Conservation (phyloP, 2,113 vertebrate genomes). For the Otis tarda region DNA sequence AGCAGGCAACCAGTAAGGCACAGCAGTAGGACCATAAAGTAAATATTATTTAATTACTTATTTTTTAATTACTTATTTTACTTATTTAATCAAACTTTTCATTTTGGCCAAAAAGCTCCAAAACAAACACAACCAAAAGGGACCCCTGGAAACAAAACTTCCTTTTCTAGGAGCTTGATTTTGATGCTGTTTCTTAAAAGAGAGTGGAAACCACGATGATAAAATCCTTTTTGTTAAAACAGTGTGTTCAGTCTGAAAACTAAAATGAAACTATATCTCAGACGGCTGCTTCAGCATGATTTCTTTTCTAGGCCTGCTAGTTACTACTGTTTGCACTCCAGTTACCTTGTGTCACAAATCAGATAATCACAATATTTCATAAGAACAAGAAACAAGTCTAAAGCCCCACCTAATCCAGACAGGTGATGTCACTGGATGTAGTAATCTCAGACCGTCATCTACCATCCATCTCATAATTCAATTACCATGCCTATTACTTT, state of each 20-base stretch:
- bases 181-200: not conserved
- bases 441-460: constrained; percentile 13
- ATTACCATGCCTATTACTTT: not conserved
- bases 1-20: not conserved
- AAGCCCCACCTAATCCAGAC: constrained; percentile 36
- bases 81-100: not conserved
- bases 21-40: not conserved
- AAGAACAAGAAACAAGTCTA: not conserved
- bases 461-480: constrained; percentile 14
- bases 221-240: not conserved
- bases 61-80: not conserved
- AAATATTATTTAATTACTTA: not conserved
- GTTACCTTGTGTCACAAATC: not conserved
- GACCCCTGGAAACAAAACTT: not conserved
- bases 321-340: not conserved
- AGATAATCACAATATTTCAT: constrained; percentile 1
- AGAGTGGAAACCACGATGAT: not conserved
- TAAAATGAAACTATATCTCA: not conserved
- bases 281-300: not conserved
- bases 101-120: not conserved
- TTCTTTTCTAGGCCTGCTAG: not conserved
- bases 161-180: not conserved
- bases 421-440: constrained; percentile 45
- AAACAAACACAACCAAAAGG: not conserved
- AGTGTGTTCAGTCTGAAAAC: not conserved